Percentiles rank a stretch among this genome's conserved stretches.
These are phyloP conservation scores for Cygnus buccinator DNA, from an alignment of 2,113 vertebrate species.

Conservation along the genomic window DNA sequence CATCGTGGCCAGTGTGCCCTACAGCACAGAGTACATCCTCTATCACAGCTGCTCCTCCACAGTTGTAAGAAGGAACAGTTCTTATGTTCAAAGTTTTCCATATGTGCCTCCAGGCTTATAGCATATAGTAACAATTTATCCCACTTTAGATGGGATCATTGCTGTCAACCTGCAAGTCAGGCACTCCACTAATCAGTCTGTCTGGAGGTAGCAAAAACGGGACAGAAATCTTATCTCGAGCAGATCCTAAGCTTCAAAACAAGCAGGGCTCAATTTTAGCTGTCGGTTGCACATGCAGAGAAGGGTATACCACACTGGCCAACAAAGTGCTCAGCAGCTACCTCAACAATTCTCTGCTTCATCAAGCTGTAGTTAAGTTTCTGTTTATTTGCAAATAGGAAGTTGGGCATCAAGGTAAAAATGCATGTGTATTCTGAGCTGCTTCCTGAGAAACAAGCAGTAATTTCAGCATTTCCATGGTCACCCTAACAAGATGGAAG, in stretches of 20 bases:
- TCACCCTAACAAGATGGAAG: background rate
- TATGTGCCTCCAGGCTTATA: background rate
- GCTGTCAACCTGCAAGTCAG: background rate
- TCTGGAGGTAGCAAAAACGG: background rate
- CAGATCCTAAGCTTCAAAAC: background rate
- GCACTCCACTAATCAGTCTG: background rate
- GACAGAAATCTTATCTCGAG: background rate
- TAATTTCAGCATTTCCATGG: background rate
- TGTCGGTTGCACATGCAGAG: rapidly evolving
- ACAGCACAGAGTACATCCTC: background rate
- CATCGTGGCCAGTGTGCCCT: background rate
- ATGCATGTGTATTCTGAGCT: background rate
- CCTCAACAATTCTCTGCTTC: background rate
- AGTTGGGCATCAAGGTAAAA: background rate
- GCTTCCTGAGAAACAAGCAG: background rate
- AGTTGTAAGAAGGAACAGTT: background rate
- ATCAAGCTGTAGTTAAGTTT: background rate
- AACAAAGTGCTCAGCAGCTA: background rate
- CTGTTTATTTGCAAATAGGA: background rate
- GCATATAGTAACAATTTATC: background rate
- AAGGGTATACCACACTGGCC: background rate
- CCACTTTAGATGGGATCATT: background rate
- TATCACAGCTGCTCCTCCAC: background rate
- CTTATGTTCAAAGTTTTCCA: background rate
- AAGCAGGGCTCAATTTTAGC: background rate